Conservation (phyloP, 2,797 vertebrate genomes). For the Poeciliopsis infans region DNA sequence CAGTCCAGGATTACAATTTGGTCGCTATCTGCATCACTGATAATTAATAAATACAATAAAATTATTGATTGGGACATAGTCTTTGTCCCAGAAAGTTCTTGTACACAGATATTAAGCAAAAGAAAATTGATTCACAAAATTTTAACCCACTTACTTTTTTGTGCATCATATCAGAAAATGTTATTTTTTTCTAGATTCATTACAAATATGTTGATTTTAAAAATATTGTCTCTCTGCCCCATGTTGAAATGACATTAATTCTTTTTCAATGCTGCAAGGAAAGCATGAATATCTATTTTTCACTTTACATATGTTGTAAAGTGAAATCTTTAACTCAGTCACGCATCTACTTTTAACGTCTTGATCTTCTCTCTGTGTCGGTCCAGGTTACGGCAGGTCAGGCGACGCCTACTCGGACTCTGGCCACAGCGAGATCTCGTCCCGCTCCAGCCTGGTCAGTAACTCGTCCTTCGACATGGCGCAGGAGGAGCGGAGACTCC, state of each 20-base stretch:
- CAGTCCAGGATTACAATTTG: neutral
- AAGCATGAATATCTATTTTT: neutral
- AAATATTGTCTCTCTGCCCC: neutral
- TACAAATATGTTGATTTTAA: neutral
- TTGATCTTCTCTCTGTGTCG: neutral
- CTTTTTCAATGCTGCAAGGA: neutral
- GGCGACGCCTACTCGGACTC: conserved; percentile 95
- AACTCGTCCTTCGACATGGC: conserved; percentile 96
- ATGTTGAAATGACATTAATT: neutral
- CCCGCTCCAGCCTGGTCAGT: conserved; percentile 97
- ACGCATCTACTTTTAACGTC: neutral
- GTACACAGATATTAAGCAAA: neutral
- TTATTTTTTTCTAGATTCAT: neutral
- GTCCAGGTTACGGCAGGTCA: conserved; percentile 86
- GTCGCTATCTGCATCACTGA: neutral
- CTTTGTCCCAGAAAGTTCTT: too few species aligned
- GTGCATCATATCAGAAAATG: neutral
- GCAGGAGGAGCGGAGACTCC: conserved; percentile 91
- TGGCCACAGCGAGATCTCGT: conserved; percentile 97
- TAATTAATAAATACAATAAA: neutral
- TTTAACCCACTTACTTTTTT: neutral
- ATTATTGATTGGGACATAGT: neutral
- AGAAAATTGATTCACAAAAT: neutral
- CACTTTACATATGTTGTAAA: neutral
- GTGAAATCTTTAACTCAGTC: neutral